These are phyloP conservation scores for Myrmecophaga tridactyla DNA, from an alignment of 2,113 vertebrate genomes.

Conservation along the genomic window DNA sequence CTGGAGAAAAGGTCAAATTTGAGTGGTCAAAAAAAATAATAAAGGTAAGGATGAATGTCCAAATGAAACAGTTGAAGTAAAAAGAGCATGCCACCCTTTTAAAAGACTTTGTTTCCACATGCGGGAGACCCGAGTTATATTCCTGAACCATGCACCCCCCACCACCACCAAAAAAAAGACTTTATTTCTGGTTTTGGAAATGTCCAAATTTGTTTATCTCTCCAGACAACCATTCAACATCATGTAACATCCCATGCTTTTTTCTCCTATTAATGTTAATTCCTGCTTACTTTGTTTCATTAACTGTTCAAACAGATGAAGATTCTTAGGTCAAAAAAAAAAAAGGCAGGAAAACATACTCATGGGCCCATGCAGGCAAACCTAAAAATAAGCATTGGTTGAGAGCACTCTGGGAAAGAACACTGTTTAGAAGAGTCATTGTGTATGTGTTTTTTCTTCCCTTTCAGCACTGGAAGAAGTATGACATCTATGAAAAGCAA, in stretches of 20 bases:
- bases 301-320: slow-evolving; percentile 28
- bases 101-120: slow-evolving; percentile 36
- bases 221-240: not conserved
- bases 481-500: slow-evolving; percentile 77
- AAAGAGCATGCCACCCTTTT: not conserved
- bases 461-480: slow-evolving; percentile 76
- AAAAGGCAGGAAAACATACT: slow-evolving; percentile 24
- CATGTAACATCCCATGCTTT: not conserved
- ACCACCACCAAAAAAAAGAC: no score
- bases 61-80: not conserved
- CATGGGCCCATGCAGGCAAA: not conserved
- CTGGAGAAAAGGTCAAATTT: slow-evolving; percentile 5
- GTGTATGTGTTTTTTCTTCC: not conserved
- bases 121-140: no score
- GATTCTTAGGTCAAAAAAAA: slow-evolving; percentile 44
- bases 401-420: not conserved
- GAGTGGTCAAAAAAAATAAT: slow-evolving; percentile 26
- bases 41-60: not conserved
- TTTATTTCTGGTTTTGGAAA: slow-evolving; percentile 36
- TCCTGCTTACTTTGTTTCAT: slow-evolving; percentile 22
- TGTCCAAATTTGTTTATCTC: slow-evolving; percentile 26
- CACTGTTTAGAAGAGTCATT: slow-evolving; percentile 33
- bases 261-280: not conserved
- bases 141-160: no score
- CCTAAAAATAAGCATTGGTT: slow-evolving; percentile 54